Percentiles rank a stretch among this genome's conserved stretches.
phyloP scores from a whole-genome alignment of 1,140 invertebrate species.

The Ceratitis capitata region DNA sequence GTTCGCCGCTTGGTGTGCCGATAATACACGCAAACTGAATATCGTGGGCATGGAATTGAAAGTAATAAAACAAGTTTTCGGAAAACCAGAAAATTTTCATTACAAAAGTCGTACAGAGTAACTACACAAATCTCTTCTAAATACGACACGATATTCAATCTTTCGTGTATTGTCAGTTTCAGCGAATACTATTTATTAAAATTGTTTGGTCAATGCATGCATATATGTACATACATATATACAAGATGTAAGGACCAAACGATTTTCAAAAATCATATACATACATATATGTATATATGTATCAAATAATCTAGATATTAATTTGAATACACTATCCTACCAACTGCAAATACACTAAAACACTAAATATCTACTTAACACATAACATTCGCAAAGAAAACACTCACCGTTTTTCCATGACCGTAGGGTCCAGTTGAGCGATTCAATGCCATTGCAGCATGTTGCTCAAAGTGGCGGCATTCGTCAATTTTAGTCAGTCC shows the following conservation, averaged over 20 bases:
- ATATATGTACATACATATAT: not conserved
- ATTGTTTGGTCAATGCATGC: not conserved
- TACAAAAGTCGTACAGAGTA: constrained; percentile 29
- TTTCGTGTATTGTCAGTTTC: constrained; percentile 45
- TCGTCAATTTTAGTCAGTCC: constrained; percentile 84
- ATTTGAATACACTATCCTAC: no score
- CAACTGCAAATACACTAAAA: constrained; percentile 35
- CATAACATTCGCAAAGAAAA: constrained; percentile 46
- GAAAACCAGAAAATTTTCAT: constrained; percentile 16
- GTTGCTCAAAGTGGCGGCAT: constrained; percentile 84
- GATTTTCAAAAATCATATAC: no score
- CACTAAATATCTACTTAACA: not conserved
- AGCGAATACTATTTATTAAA: constrained; percentile 39
- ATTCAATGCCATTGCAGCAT: constrained; percentile 68
- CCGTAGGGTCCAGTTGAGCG: constrained; percentile 60
- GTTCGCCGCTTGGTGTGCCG: constrained; percentile 64
- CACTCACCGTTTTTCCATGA: constrained; percentile 65
- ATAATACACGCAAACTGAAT: constrained; percentile 66
- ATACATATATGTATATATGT: not conserved
- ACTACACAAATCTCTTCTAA: constrained; percentile 20
- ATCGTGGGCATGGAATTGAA: constrained; percentile 60
- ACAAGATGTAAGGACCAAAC: no score
- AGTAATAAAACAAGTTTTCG: not conserved
- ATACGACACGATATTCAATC: constrained; percentile 45
- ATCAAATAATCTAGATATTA: no score